Percentiles rank a stretch among this genome's conserved stretches.
These are phyloP conservation scores for Bimastos eiseni DNA, from an alignment of 2,888 invertebrate species.

Conservation along the genomic window DNA sequence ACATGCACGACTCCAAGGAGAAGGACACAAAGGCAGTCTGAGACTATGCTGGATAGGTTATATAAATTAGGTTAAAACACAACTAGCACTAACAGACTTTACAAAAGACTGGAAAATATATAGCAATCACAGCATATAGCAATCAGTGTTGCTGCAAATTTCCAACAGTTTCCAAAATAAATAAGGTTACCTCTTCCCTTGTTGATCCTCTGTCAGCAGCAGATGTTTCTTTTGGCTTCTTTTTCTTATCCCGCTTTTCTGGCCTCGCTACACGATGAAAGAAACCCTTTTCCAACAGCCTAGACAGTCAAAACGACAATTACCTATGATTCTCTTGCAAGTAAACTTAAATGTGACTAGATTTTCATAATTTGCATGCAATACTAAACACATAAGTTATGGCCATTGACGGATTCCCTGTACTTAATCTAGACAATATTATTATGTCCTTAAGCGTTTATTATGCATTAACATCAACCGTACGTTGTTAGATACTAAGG, in stretches of 20 bases:
- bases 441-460: background rate
- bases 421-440: background rate
- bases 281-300: slow-evolving; percentile 87
- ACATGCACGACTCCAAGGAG: no score
- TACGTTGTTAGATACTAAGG: background rate
- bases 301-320: slow-evolving; percentile 46
- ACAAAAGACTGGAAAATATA: background rate
- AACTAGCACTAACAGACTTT: no score
- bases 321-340: background rate
- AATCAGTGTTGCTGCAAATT: background rate
- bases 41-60: no score
- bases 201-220: slow-evolving; percentile 54
- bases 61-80: no score
- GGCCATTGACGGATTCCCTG: no score
- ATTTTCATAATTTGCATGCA: background rate
- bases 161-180: background rate
- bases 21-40: no score
- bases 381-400: background rate
- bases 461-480: background rate
- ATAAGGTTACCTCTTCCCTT: slow-evolving; percentile 43
- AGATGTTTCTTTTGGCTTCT: slow-evolving; percentile 66
- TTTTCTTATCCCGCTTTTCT: slow-evolving; percentile 68
- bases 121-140: background rate
- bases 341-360: background rate
- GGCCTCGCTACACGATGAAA: slow-evolving; percentile 79